phyloP scores from a whole-genome alignment of 2,113 vertebrate genomes.

The Xenus cinereus region DNA sequence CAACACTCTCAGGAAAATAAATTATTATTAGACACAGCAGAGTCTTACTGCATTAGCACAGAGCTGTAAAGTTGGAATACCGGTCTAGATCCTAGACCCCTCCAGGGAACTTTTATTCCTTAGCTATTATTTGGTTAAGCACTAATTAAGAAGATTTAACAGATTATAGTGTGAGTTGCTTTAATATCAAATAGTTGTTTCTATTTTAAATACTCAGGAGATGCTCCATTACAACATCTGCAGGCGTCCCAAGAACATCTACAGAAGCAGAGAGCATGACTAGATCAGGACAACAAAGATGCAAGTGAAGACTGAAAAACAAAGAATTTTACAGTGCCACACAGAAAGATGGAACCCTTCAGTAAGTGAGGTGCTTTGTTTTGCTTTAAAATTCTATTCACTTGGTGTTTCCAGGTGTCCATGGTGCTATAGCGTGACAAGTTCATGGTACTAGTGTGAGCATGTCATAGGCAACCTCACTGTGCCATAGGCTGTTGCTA shows the following conservation, averaged over 20 bases:
- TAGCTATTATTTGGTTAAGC: background rate
- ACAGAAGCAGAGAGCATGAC: background rate
- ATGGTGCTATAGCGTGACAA: background rate
- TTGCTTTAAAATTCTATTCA: conserved; percentile 15
- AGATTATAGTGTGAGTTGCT: background rate
- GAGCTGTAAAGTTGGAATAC: background rate
- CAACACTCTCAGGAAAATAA: background rate
- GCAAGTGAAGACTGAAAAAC: background rate
- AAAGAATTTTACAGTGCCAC: background rate
- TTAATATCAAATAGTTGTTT: background rate
- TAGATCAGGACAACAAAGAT: background rate
- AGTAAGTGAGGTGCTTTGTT: background rate
- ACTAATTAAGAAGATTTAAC: background rate
- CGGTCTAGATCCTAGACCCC: background rate
- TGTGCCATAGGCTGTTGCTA: conserved; percentile 11
- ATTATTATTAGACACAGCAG: background rate
- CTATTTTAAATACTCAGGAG: background rate
- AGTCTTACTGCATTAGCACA: background rate
- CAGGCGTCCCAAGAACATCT: background rate
- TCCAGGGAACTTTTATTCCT: background rate
- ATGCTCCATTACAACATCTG: background rate
- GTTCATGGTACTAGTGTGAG: background rate
- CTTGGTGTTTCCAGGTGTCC: conserved; percentile 11
- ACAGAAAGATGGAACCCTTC: background rate
- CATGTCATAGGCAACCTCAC: background rate